These are phyloP conservation scores for Kobus ellipsiprymnus DNA, from an alignment of 2,113 vertebrate genomes.

Conservation along the genomic window DNA sequence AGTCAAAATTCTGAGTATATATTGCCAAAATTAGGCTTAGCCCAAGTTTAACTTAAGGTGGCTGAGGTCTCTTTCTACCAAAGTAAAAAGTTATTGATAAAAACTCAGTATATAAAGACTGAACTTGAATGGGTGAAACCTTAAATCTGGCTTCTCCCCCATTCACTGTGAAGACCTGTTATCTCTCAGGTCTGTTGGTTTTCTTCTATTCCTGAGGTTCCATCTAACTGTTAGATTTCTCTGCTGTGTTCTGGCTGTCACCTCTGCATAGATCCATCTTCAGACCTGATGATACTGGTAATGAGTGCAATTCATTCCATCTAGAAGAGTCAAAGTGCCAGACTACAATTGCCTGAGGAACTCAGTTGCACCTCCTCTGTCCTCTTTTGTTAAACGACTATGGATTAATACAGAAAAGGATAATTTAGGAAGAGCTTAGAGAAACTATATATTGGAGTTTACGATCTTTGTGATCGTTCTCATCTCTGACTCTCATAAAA, in stretches of 20 bases:
- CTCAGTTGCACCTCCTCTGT: neutral
- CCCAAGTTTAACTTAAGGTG: neutral
- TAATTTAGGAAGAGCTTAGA: neutral
- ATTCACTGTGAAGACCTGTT: neutral
- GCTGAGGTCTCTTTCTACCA: neutral
- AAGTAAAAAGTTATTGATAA: neutral
- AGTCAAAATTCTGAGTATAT: neutral
- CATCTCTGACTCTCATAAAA: neutral
- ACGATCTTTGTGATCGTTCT: neutral
- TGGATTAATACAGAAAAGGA: neutral
- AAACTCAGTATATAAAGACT: neutral
- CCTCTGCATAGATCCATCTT: neutral
- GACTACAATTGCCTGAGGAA: neutral
- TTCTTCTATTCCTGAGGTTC: neutral
- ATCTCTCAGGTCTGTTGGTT: neutral
- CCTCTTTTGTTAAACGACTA: neutral
- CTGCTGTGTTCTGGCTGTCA: neutral
- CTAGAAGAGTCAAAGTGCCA: neutral
- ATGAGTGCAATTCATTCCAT: neutral
- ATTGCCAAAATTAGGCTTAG: neutral
- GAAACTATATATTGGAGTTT: neutral
- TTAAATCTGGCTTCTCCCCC: neutral
- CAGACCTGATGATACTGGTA: neutral
- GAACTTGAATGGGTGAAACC: neutral
- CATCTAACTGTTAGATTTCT: neutral